phyloP scores from a whole-genome alignment of 2,113 vertebrate genomes.

The Dasyornis broadbenti region DNA sequence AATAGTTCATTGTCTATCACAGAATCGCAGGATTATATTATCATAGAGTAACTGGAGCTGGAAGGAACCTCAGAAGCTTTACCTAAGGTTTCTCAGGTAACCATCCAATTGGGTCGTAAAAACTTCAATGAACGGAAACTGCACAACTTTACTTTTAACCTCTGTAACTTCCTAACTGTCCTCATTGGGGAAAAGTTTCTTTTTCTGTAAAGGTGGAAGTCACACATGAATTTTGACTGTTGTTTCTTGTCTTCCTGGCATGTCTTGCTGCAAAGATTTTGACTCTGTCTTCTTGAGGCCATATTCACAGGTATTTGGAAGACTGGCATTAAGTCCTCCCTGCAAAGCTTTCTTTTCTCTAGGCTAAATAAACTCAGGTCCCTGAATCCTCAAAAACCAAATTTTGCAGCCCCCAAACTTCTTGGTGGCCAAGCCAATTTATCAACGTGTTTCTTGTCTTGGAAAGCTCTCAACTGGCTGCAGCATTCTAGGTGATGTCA shows the following conservation, averaged over 20 bases:
- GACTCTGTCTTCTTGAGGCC: neutral
- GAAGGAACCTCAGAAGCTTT: neutral
- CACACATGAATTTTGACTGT: neutral
- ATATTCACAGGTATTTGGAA: neutral
- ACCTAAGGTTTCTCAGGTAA: neutral
- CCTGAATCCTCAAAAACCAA: neutral
- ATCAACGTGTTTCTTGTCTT: neutral
- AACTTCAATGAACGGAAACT: neutral
- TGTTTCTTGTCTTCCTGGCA: neutral
- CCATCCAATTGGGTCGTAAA: neutral
- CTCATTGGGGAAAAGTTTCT: neutral
- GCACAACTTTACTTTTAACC: neutral
- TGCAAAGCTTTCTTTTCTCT: neutral
- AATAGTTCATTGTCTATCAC: neutral
- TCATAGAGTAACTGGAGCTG: neutral
- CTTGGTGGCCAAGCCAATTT: neutral
- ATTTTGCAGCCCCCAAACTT: neutral
- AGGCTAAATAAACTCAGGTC: neutral
- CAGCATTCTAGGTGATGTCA: neutral
- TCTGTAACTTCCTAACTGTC: neutral
- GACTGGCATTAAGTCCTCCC: neutral
- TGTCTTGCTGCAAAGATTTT: neutral
- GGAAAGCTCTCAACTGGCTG: neutral
- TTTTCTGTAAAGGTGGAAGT: neutral
- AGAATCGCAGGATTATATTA: neutral